These are phyloP conservation scores for Verasper variegatus DNA, from an alignment of 2,113 vertebrate species.

Conservation along the genomic window DNA sequence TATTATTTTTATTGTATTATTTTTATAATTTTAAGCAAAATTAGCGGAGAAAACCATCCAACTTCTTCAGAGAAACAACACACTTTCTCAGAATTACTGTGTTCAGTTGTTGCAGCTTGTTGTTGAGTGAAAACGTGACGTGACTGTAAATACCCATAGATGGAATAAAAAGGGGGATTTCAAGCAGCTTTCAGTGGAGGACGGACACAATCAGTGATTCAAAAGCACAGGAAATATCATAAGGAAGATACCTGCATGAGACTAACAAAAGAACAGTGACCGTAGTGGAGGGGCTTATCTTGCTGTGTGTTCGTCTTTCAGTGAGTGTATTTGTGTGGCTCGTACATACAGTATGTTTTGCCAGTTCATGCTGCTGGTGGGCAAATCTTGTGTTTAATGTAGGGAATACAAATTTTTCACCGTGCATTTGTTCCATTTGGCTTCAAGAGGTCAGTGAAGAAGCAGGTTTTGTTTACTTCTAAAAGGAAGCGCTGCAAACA, in stretches of 20 bases:
- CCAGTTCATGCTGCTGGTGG: too few relatives aligned
- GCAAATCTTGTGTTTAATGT: too few relatives aligned
- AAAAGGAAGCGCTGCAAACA: too few relatives aligned
- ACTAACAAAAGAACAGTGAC: slow-evolving; percentile 25
- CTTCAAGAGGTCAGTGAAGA: too few relatives aligned
- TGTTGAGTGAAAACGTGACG: neutral
- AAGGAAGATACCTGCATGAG: slow-evolving; percentile 71
- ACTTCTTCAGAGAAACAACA: too few relatives aligned
- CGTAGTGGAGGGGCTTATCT: slow-evolving; percentile 4
- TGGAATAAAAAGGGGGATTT: neutral
- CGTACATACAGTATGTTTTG: neutral
- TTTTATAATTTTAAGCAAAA: too few relatives aligned
- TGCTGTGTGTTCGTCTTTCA: slow-evolving; percentile 3
- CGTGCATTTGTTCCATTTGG: too few relatives aligned
- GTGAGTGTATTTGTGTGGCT: slow-evolving; percentile 1
- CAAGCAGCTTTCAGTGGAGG: neutral
- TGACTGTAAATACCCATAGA: slow-evolving; percentile 10
- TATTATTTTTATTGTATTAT: too few relatives aligned
- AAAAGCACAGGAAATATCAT: slow-evolving; percentile 57
- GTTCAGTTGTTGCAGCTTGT: neutral
- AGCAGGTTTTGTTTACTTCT: too few relatives aligned
- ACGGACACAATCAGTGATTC: slow-evolving; percentile 36
- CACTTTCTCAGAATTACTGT: too few relatives aligned
- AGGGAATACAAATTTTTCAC: too few relatives aligned
- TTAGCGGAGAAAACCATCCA: too few relatives aligned